These are phyloP conservation scores for Orthonevra nobilis DNA, from an alignment of 2,888 invertebrate species.

Conservation along the genomic window DNA sequence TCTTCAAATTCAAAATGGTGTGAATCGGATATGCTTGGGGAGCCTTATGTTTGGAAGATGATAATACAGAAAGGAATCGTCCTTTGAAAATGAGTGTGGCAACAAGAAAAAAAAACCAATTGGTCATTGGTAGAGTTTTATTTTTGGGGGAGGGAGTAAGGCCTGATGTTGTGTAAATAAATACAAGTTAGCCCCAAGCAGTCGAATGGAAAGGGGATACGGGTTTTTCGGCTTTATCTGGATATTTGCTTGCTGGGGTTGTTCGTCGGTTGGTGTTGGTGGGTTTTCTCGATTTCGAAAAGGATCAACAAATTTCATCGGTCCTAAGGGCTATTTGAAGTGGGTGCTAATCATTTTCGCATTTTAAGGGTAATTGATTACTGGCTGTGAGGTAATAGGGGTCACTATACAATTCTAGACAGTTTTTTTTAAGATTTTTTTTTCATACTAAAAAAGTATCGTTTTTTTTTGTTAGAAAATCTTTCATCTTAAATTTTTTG, in stretches of 20 bases:
- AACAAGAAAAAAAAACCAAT: slow-evolving; percentile 32
- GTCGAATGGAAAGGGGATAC: slow-evolving; percentile 57
- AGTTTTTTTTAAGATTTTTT: not conserved
- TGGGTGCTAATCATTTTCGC: slow-evolving; percentile 70
- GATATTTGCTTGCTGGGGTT: slow-evolving; percentile 48
- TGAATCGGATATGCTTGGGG: slow-evolving; percentile 53
- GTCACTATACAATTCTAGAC: not conserved
- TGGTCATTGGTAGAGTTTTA: slow-evolving; percentile 32
- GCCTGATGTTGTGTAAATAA: slow-evolving; percentile 59
- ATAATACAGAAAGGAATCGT: slow-evolving; percentile 38
- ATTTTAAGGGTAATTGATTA: slow-evolving; percentile 70
- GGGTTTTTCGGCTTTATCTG: slow-evolving; percentile 52
- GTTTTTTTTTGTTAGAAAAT: no score
- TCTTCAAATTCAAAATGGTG: slow-evolving; percentile 69
- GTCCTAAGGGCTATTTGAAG: slow-evolving; percentile 57
- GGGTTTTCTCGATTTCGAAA: slow-evolving; percentile 7
- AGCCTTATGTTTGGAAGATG: slow-evolving; percentile 39
- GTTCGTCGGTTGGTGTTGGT: slow-evolving; percentile 25
- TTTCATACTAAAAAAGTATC: no score
- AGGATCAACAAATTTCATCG: slow-evolving; percentile 59
- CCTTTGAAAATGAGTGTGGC: slow-evolving; percentile 12
- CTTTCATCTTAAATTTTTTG: no score
- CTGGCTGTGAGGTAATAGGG: slow-evolving; percentile 54
- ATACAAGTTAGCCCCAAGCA: slow-evolving; percentile 56
- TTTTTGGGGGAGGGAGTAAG: not conserved